phyloP scores from a whole-genome alignment of 2,113 vertebrate species.

The Etheostoma cragini region DNA sequence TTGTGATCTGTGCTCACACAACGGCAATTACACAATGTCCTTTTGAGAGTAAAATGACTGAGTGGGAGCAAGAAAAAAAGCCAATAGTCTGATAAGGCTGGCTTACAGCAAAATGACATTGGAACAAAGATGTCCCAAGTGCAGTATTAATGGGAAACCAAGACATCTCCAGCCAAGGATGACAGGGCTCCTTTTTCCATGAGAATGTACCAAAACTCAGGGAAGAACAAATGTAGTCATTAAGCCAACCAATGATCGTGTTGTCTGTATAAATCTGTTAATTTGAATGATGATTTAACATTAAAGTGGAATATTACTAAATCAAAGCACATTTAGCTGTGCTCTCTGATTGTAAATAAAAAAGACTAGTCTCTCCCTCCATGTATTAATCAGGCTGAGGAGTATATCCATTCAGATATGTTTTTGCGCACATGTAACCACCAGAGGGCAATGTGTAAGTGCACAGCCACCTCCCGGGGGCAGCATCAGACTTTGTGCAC shows the following conservation, averaged over 20 bases:
- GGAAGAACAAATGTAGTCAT: conserved; percentile 19
- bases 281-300: conserved; percentile 14
- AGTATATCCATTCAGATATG: background rate
- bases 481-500: conserved; percentile 9
- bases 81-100: conserved; percentile 45
- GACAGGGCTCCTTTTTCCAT: conserved; percentile 29
- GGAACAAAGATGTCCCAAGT: conserved; percentile 53
- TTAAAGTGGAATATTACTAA: background rate
- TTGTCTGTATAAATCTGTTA: background rate
- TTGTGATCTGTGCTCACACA: conserved; percentile 18
- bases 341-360: conserved; percentile 5
- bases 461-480: conserved; percentile 19
- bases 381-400: conserved; percentile 15
- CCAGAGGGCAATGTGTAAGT: conserved; percentile 70
- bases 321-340: background rate
- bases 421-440: conserved; percentile 40
- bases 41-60: conserved; percentile 26
- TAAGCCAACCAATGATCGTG: background rate
- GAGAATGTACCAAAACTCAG: background rate
- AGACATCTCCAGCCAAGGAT: conserved; percentile 34
- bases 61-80: conserved; percentile 10
- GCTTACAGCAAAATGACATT: conserved; percentile 47
- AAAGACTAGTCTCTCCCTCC: background rate
- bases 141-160: conserved; percentile 28
- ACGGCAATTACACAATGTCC: conserved; percentile 51